These are phyloP conservation scores for Corythornis vintsioides DNA, from an alignment of 2,113 vertebrate genomes.

Conservation along the genomic window DNA sequence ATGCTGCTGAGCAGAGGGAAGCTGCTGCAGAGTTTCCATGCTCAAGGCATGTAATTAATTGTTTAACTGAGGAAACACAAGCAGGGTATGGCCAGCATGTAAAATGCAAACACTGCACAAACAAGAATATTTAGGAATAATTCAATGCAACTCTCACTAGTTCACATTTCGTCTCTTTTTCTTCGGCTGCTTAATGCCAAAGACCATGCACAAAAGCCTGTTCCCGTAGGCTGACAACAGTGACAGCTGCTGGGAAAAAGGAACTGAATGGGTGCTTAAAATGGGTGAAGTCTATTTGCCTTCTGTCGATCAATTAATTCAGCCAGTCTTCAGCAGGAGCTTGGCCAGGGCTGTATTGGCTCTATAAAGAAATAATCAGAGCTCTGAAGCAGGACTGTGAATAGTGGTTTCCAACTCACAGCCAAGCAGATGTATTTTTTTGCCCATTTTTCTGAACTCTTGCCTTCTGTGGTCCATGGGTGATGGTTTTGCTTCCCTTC, in stretches of 20 bases:
- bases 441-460: neutral
- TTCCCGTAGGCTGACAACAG: neutral
- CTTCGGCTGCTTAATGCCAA: neutral
- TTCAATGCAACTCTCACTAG: fast-evolving
- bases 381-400: neutral
- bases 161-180: neutral
- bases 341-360: neutral
- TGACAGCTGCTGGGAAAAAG: neutral
- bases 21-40: neutral
- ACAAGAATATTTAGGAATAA: neutral
- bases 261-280: neutral
- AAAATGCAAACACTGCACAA: neutral
- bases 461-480: neutral
- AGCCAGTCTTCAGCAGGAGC: neutral
- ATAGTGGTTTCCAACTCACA: neutral
- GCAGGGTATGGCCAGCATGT: neutral
- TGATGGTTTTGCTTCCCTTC: neutral
- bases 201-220: neutral
- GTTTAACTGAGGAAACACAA: neutral
- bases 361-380: neutral
- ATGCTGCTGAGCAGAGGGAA: neutral
- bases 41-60: neutral
- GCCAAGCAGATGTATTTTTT: neutral
- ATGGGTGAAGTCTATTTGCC: conserved; percentile 15
- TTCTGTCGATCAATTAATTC: conserved; percentile 21